phyloP scores from a whole-genome alignment of 2,797 vertebrate species.

The Nothura maculosa region DNA sequence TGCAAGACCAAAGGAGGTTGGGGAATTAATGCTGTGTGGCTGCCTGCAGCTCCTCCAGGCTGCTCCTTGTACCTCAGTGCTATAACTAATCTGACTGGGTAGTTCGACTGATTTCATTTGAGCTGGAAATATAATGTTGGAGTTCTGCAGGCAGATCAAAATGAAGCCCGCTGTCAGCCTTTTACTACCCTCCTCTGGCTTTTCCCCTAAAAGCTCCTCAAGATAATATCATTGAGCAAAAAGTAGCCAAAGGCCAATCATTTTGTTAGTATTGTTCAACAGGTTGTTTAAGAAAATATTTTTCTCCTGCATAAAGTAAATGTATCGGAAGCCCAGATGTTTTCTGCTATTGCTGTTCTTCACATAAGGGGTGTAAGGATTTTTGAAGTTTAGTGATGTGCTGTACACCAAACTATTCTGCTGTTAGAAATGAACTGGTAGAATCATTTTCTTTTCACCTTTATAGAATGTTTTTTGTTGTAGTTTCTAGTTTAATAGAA shows the following conservation, averaged over 20 bases:
- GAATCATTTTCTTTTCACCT: not conserved
- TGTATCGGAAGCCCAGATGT: not conserved
- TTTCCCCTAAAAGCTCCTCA: slow-evolving; percentile 8
- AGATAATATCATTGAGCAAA: slow-evolving; percentile 31
- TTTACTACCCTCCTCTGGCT: not conserved
- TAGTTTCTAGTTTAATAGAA: not conserved
- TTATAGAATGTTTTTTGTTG: not conserved
- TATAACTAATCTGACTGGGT: not conserved
- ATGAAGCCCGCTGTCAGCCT: not conserved
- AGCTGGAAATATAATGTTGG: not conserved
- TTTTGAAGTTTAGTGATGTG: not conserved
- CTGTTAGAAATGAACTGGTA: not conserved
- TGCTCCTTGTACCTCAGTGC: not conserved
- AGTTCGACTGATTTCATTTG: not conserved
- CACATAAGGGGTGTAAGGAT: not conserved
- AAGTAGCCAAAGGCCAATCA: slow-evolving; percentile 30
- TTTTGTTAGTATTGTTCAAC: slow-evolving; percentile 42
- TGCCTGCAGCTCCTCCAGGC: not conserved
- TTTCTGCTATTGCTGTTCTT: not conserved
- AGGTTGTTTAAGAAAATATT: slow-evolving; percentile 32
- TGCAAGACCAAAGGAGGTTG: not conserved
- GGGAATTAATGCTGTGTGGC: not conserved
- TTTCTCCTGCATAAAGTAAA: slow-evolving; percentile 8
- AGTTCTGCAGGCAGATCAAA: slow-evolving; percentile 5
- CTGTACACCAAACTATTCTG: not conserved